Evolutionary conservation across 2,888 invertebrate genomes (phyloP), one percentile per base, ranked within the genome.

Genomic region (Schizaphis graminum): DNA sequence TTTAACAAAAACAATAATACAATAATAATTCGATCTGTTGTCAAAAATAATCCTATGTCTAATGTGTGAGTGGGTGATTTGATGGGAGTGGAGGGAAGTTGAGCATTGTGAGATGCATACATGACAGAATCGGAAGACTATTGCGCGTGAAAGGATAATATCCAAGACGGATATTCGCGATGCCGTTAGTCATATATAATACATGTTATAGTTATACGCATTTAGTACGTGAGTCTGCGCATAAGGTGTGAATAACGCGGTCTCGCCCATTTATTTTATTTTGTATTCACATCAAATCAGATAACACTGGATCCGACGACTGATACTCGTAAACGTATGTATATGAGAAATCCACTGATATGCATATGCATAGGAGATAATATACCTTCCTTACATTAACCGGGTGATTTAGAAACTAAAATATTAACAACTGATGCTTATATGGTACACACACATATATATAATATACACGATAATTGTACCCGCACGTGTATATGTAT

Each of bases 341-440:
- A 3, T 77, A 35, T 35, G 7, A 35, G 5, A 7, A 16, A 77
- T 35, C 77, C 35, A 77, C 21, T 21, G 77, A 67, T 77, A 21
- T 35, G 35, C 35, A 77, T 77, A 35, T 41, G 7, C 7, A n/a
- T 77, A 35, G 21, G 21, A 49, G 16, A 35, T 44, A 44, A 35
- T 44, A 44, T 35, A 7, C 21, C 21, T 77, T 77, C 35, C 35
- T 77, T 77, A 35, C 21, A 35, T 41, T 56, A 57, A 89, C 57
- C 89, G 89, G 56, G 41, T 28, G 89, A 57, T 53, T 89, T 89
- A 89, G 57, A 89, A 57, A 89, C 41, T 44, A 16, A 5, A 47
- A 8, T 44, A 57, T 89, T 56, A 89, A 57, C 41, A 28, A n/a
- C 26, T 44, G 35, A 77, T 21, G 35, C 13, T 24, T 86, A 86